Evolutionary conservation across 2,113 vertebrate species (phyloP).

Genomic region (Dissostichus mawsoni): DNA sequence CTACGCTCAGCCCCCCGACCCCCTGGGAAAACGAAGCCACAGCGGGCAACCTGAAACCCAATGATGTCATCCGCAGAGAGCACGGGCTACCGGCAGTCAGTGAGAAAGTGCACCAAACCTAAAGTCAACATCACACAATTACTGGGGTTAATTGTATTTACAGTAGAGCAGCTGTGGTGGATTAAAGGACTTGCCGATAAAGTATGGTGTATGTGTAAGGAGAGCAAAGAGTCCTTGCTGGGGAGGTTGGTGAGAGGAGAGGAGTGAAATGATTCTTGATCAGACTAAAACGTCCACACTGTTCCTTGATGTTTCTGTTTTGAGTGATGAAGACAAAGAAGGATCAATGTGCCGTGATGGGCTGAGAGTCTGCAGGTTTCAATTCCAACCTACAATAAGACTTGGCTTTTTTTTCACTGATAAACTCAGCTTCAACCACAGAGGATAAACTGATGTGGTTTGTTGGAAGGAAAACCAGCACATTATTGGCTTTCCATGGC

Average conservation of each 20-base stretch:
- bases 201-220: conserved; percentile 24
- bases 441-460: background rate
- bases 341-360: background rate
- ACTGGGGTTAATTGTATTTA: conserved; percentile 75
- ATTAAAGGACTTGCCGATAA: conserved; percentile 54
- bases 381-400: background rate
- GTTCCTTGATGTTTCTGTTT: background rate
- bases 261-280: conserved; percentile 4
- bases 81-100: conserved; percentile 65
- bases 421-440: background rate
- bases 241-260: conserved; percentile 12
- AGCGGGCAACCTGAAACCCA: conserved; percentile 73
- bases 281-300: background rate
- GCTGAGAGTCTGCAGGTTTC: background rate
- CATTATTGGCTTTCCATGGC: background rate
- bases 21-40: conserved; percentile 69
- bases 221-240: background rate
- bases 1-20: conserved; percentile 42
- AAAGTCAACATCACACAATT: conserved; percentile 75
- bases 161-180: conserved; percentile 67
- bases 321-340: background rate
- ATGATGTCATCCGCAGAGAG: conserved; percentile 79
- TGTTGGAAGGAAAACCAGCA: background rate
- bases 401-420: background rate
- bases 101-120: conserved; percentile 65